Evolutionary conservation across 1,140 invertebrate genomes (phyloP), one percentile per base, ranked within the genome.

Genomic region (Lepidurus couesii): DNA sequence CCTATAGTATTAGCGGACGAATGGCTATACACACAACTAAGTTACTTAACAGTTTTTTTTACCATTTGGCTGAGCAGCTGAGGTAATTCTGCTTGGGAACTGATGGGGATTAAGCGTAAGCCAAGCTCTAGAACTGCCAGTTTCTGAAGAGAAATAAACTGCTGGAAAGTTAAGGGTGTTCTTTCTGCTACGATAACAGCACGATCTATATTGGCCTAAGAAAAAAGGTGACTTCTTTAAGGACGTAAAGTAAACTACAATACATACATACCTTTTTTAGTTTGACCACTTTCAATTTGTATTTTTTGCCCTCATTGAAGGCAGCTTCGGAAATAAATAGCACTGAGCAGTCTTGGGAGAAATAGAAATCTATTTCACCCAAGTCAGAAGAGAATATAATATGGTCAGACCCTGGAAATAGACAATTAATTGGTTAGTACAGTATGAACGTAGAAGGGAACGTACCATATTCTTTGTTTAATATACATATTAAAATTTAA

Each of bases 261-360:
- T 77, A 76, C 4, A 21, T 44, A 65, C 11, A 42, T 73, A 79
- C 78, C 42, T 42, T 34, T 45, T 79, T 79, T 3, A 75, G 34
- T 34, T 44, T 45, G 45, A 75, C 78, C 13, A 79, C 44, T 44
- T 45, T 73, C 75, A 47, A 21, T 44, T 47, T 79, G 65, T 79
- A 79, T 9, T 43, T 13, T 10, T 34, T 34, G 7, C 74, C 78
- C 45, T 79, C 78, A 75, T 47, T 74, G n/a, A 79, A 75, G 9
- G 44, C 78, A 42, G 78, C 73, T 75, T 42, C 78, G 44, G 73
- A 47, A 21, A 79, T 47, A 44, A 44, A 79, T 43, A 79, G 8
- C 9, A 79, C 78, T 74, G 78, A 74, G 47, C 78, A 79, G 73
- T 34, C 74, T 79, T 44, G 73, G 21, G 78, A 79, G 8, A 75